Conservation (phyloP, 2,113 vertebrate species). For the Apus apus region DNA sequence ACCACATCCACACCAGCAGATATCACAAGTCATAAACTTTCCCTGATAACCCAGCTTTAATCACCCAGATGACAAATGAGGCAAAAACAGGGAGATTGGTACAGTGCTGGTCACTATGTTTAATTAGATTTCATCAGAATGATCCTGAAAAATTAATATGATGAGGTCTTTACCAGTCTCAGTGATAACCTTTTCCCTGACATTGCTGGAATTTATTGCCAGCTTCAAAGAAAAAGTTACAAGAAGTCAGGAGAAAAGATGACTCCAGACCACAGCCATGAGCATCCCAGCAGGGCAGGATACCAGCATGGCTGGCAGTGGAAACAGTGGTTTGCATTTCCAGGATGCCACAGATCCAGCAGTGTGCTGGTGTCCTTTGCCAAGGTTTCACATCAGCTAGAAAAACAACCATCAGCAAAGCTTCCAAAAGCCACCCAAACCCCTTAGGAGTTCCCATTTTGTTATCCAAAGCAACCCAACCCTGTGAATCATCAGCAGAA, state of each 20-base stretch:
- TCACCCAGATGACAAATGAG: slow-evolving; percentile 23
- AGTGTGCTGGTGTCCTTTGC: neutral
- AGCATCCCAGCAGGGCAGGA: neutral
- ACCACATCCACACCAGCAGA: neutral
- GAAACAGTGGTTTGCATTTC: neutral
- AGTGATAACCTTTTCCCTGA: slow-evolving; percentile 20
- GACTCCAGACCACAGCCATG: neutral
- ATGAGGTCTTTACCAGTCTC: slow-evolving; percentile 6
- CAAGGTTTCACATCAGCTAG: neutral
- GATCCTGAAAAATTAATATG: slow-evolving; percentile 58
- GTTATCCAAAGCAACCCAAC: neutral
- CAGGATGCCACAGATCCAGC: neutral
- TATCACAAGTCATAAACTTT: neutral
- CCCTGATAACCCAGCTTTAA: neutral
- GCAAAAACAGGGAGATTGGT: slow-evolving; percentile 20
- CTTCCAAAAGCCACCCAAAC: neutral
- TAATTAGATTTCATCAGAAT: slow-evolving; percentile 71
- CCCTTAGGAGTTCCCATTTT: neutral
- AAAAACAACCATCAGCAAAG: neutral
- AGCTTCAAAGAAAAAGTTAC: neutral
- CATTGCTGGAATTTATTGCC: slow-evolving; percentile 28
- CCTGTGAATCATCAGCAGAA: slow-evolving; percentile 27
- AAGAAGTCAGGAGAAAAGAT: neutral
- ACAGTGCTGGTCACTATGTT: neutral
- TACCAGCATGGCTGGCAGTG: neutral